Conservation (phyloP, 2,888 invertebrate species). For the Herminia tarsipennalis region DNA sequence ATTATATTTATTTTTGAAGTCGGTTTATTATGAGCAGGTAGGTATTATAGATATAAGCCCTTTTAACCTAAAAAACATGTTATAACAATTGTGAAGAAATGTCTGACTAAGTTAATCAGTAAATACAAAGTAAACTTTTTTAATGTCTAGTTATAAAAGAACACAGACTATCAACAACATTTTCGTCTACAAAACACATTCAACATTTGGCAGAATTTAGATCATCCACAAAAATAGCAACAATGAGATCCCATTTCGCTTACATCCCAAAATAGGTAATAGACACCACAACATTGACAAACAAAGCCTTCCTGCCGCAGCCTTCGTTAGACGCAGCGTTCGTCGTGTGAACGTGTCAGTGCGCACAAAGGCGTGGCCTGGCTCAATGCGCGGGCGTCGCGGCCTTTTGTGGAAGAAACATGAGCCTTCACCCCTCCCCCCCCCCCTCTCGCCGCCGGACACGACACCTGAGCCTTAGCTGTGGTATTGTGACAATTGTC, state of each 20-base stretch:
- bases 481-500: slow-evolving; percentile 3
- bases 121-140: no score
- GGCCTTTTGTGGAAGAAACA: slow-evolving; percentile 28
- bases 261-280: slow-evolving; percentile 10
- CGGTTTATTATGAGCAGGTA: no score
- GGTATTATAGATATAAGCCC: no score
- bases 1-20: no score
- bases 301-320: slow-evolving; percentile 3
- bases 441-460: slow-evolving; percentile 4
- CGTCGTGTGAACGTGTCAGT: slow-evolving; percentile 34
- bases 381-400: slow-evolving; percentile 21
- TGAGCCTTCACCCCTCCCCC: slow-evolving; percentile 17
- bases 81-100: no score
- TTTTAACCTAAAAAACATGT: no score
- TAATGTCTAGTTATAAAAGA: no score
- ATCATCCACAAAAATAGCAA: background rate
- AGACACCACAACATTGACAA: slow-evolving; percentile 20
- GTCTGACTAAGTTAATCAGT: no score
- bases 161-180: no score
- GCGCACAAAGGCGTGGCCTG: slow-evolving; percentile 43
- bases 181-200: no score
- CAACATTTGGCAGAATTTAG: no score
- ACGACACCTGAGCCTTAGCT: slow-evolving; percentile 15
- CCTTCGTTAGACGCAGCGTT: background rate
- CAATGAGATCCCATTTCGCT: no score